These are phyloP conservation scores for Lerema accius DNA, from an alignment of 1,140 invertebrate species.

Conservation along the genomic window DNA sequence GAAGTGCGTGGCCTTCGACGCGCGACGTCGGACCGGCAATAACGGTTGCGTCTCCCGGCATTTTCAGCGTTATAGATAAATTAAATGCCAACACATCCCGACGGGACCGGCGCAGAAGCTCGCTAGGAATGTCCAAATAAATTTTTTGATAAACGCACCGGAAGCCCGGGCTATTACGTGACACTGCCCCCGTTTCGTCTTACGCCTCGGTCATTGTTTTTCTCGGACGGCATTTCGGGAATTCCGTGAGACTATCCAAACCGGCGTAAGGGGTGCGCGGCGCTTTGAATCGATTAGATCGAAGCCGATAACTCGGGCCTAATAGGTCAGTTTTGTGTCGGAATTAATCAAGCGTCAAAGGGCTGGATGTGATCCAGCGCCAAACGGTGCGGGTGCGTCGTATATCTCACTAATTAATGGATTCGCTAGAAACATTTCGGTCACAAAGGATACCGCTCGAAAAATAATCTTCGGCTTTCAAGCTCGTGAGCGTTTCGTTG, in stretches of 20 bases:
- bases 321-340: conserved; percentile 79
- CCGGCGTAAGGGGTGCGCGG: conserved; percentile 67
- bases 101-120: conserved; percentile 56
- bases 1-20: conserved; percentile 65
- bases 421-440: conserved; percentile 73
- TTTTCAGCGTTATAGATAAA: conserved; percentile 77
- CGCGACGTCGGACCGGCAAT: conserved; percentile 53
- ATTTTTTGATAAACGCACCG: conserved; percentile 78
- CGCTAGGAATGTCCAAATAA: conserved; percentile 77
- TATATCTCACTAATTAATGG: conserved; percentile 81
- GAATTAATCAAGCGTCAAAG: conserved; percentile 80
- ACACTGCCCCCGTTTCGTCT: conserved; percentile 68
- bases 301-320: conserved; percentile 63
- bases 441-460: conserved; percentile 69
- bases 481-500: conserved; percentile 21
- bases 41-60: conserved; percentile 70
- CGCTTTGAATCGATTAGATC: conserved; percentile 76
- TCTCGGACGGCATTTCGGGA: conserved; percentile 61
- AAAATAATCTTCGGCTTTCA: conserved; percentile 50
- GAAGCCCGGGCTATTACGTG: conserved; percentile 76
- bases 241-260: conserved; percentile 59
- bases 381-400: conserved; percentile 64
- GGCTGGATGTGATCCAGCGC: conserved; percentile 63
- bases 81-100: conserved; percentile 76
- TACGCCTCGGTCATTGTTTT: conserved; percentile 73